These are phyloP conservation scores for Nasalis larvatus DNA, from an alignment of 2,113 vertebrate genomes.

Conservation along the genomic window DNA sequence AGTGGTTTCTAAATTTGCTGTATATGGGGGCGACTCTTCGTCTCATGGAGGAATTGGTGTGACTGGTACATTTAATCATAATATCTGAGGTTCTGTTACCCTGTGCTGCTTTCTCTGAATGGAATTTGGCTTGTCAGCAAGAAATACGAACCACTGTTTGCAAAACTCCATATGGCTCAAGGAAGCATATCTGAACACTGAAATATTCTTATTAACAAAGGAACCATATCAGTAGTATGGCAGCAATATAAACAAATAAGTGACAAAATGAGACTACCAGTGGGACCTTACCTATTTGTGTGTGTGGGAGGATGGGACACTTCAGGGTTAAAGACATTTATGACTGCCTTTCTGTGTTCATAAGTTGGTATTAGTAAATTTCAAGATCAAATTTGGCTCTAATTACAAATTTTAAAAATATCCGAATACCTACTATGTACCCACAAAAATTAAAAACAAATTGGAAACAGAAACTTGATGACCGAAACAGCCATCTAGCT, in stretches of 20 bases:
- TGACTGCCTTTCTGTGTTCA: neutral
- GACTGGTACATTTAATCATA: slow-evolving; percentile 13
- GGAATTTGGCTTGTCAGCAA: slow-evolving; percentile 49
- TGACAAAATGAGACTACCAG: slow-evolving; percentile 12
- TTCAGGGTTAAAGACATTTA: slow-evolving; percentile 7
- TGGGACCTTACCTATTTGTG: neutral
- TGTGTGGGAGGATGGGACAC: neutral
- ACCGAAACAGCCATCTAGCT: neutral
- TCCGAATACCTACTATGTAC: neutral
- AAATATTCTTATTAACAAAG: slow-evolving; percentile 49
- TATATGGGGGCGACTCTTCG: neutral
- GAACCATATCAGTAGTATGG: neutral
- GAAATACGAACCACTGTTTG: slow-evolving; percentile 23
- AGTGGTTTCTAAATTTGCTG: slow-evolving; percentile 5
- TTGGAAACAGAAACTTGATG: neutral
- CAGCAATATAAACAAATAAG: neutral
- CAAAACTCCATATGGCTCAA: neutral
- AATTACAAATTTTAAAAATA: slow-evolving; percentile 27
- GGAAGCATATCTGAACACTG: neutral
- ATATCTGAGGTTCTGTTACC: slow-evolving; percentile 2
- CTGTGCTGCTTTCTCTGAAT: neutral
- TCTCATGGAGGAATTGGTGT: neutral
- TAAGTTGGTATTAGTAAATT: slow-evolving; percentile 19
- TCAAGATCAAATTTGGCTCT: slow-evolving; percentile 16
- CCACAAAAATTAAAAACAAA: too few species aligned